These are phyloP conservation scores for Panurus biarmicus DNA, from an alignment of 2,113 vertebrate species.

Conservation along the genomic window DNA sequence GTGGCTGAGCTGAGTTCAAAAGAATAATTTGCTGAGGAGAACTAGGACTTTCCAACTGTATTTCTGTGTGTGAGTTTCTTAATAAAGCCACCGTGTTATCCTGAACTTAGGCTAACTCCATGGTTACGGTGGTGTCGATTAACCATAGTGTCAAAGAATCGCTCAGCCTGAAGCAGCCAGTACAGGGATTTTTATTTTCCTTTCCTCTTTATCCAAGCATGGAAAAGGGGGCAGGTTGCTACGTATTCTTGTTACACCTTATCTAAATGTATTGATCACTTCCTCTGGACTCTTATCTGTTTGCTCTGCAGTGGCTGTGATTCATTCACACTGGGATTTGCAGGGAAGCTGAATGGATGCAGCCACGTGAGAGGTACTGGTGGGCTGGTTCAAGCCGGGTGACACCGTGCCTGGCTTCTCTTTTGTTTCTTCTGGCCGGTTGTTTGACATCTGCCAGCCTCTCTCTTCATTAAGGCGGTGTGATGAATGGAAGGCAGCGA, in stretches of 20 bases:
- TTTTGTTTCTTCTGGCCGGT: conserved; percentile 37
- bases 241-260: conserved; percentile 25
- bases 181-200: not conserved
- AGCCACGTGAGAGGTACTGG: not conserved
- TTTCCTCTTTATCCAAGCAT: not conserved
- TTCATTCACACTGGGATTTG: conserved; percentile 11
- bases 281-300: conserved; percentile 36
- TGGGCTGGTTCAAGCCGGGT: not conserved
- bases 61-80: conserved; percentile 13
- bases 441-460: conserved; percentile 15
- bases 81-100: not conserved
- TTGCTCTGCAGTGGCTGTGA: conserved; percentile 5
- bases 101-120: conserved; percentile 4
- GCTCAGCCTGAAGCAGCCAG: not conserved
- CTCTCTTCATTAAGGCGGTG: not conserved
- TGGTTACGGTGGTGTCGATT: not conserved
- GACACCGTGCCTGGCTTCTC: not conserved
- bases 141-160: conserved; percentile 1
- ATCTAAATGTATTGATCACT: conserved; percentile 55
- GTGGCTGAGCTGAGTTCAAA: conserved; percentile 17
- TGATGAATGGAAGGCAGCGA: not conserved
- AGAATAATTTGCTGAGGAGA: not conserved
- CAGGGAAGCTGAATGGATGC: conserved; percentile 11
- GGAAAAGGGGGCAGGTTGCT: conserved; percentile 24
- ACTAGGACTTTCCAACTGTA: conserved; percentile 3